phyloP scores from a whole-genome alignment of 2,888 invertebrate genomes.

The Sialis lutaria region DNA sequence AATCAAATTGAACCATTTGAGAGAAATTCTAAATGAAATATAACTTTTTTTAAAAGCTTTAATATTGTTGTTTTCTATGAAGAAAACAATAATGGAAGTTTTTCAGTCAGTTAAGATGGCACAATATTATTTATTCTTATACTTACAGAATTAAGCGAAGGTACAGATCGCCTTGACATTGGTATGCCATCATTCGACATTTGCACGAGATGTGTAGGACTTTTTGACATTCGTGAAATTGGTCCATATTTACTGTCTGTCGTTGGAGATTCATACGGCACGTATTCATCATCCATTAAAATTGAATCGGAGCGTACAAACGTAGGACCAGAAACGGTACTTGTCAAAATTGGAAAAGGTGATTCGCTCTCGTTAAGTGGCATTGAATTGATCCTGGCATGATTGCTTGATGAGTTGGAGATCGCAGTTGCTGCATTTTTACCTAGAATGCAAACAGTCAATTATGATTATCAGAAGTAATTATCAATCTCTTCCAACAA shows the following conservation, averaged over 20 bases:
- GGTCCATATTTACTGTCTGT: constrained; percentile 51
- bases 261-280: constrained; percentile 42
- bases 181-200: constrained; percentile 20
- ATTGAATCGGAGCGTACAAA: constrained; percentile 35
- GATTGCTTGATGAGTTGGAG: constrained; percentile 22
- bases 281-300: constrained; percentile 42
- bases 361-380: not conserved
- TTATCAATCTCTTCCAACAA: too few relatives aligned
- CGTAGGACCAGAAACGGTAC: constrained; percentile 17
- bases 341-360: constrained; percentile 18
- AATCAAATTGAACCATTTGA: too few relatives aligned
- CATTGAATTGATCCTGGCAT: constrained; percentile 15
- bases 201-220: constrained; percentile 13
- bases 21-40: constrained; percentile 12
- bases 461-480: too few relatives aligned
- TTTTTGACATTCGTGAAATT: constrained; percentile 34
- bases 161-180: constrained; percentile 27
- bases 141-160: constrained; percentile 25
- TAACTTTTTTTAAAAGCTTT: too few relatives aligned
- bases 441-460: constrained; percentile 14
- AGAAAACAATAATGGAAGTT: too few relatives aligned
- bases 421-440: constrained; percentile 26
- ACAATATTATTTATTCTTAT: too few relatives aligned
- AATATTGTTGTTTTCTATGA: too few relatives aligned
- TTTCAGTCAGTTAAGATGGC: too few relatives aligned